A percentile compares a stretch with the other conserved stretches of the same genome.
phyloP scores from a whole-genome alignment of 2,797 vertebrate species.

The Coendou prehensilis region DNA sequence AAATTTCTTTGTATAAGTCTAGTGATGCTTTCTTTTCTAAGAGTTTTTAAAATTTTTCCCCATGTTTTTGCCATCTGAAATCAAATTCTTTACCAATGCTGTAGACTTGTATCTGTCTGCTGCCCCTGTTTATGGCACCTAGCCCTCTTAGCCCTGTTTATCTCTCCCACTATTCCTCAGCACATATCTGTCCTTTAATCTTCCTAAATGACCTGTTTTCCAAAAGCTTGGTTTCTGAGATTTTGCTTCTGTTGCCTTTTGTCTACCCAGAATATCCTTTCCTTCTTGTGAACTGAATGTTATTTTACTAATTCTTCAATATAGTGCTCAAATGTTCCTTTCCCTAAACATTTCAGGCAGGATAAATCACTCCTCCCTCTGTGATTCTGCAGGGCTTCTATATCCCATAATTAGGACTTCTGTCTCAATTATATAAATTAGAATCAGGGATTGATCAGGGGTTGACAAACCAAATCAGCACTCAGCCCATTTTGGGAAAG shows the following conservation, averaged over 20 bases:
- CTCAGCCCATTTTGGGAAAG: constrained; percentile 4
- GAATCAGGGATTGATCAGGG: background rate
- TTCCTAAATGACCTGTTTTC: background rate
- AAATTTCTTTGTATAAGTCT: background rate
- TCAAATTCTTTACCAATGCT: background rate
- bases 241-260: background rate
- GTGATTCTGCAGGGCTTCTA: background rate
- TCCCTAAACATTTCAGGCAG: background rate
- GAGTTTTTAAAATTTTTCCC: background rate
- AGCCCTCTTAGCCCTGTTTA: background rate
- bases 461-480: background rate
- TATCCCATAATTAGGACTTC: background rate
- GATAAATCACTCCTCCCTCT: background rate
- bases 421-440: background rate
- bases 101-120: rapidly evolving
- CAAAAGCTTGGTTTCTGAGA: background rate
- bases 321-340: background rate
- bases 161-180: background rate
- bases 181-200: background rate
- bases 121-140: rapidly evolving
- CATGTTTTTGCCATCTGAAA: background rate
- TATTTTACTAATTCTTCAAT: background rate
- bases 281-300: background rate
- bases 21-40: background rate
- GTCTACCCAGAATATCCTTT: background rate